A percentile compares a stretch with the other conserved stretches of the same genome.
These are phyloP conservation scores for Clistopyga incitator DNA, from an alignment of 2,888 invertebrate genomes.

Conservation along the genomic window DNA sequence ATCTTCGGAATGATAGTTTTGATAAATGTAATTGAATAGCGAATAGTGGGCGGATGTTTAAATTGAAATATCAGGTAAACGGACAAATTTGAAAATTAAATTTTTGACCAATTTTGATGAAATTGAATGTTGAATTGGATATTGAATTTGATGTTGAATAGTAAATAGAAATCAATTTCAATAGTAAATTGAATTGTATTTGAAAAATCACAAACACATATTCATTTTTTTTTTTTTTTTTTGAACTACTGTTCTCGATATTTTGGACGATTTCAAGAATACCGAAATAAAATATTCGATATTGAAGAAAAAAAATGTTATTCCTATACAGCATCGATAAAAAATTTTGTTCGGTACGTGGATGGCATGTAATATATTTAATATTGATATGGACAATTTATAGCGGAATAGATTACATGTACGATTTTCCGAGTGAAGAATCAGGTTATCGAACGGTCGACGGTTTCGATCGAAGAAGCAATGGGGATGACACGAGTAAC, in stretches of 20 bases:
- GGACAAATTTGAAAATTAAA: background rate
- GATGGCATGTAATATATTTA: background rate
- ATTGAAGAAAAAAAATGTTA: no score
- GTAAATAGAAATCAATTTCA: no score
- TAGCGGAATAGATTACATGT: background rate
- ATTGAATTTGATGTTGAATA: no score
- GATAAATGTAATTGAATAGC: constrained; percentile 2
- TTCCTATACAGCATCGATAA: no score
- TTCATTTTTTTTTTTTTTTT: no score
- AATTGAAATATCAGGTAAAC: background rate
- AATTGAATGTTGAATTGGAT: no score
- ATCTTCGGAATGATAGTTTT: background rate
- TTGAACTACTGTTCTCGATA: no score
- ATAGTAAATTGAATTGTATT: no score
- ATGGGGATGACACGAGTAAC: constrained; percentile 75
- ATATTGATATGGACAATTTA: background rate
- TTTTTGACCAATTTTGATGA: no score
- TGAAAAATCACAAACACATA: no score
- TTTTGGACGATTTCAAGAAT: no score
- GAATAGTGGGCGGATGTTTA: background rate
- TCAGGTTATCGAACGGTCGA: constrained; percentile 66
- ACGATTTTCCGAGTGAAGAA: constrained; percentile 41
- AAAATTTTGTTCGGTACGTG: background rate
- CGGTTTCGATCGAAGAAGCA: constrained; percentile 73
- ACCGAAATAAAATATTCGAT: no score